Conservation (phyloP, 2,888 invertebrate species). For the Heteromyza rotundicornis region DNA sequence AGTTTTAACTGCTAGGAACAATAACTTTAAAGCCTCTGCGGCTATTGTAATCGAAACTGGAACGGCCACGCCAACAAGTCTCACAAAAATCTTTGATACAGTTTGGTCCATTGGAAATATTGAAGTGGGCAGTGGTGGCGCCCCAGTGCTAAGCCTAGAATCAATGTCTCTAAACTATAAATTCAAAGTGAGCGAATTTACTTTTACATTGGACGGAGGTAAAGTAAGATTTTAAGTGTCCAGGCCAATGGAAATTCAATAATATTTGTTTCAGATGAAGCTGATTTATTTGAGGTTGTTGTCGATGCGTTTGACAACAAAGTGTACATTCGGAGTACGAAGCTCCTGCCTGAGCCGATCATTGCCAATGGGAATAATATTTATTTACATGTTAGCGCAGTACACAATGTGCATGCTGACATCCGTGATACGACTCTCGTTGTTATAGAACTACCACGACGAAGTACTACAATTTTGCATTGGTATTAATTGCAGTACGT, state of each 20-base stretch:
- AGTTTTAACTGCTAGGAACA: conserved; percentile 21
- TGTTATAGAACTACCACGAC: conserved; percentile 32
- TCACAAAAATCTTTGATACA: conserved; percentile 25
- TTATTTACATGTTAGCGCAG: conserved; percentile 25
- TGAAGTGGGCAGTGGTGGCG: not conserved
- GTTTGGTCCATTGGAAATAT: conserved; percentile 24
- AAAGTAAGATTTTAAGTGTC: not conserved
- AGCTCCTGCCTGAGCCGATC: conserved; percentile 12
- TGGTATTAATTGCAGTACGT: too few relatives aligned
- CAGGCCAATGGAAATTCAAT: not conserved
- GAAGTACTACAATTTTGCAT: too few relatives aligned
- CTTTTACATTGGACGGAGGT: conserved; percentile 32
- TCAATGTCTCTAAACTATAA: conserved; percentile 18
- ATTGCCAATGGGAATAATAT: conserved; percentile 21
- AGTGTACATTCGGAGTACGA: conserved; percentile 22
- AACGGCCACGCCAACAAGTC: not conserved
- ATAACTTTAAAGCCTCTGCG: conserved; percentile 14
- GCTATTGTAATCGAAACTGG: conserved; percentile 25
- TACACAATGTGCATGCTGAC: conserved; percentile 2
- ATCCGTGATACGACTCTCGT: conserved; percentile 27
- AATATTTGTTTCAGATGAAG: conserved; percentile 24
- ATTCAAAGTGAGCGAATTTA: conserved; percentile 21
- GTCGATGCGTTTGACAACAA: conserved; percentile 7
- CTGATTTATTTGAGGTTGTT: conserved; percentile 22
- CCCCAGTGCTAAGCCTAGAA: conserved; percentile 23